Conservation (phyloP, 2,888 invertebrate genomes). For the Scrobipalpa atriplicella region DNA sequence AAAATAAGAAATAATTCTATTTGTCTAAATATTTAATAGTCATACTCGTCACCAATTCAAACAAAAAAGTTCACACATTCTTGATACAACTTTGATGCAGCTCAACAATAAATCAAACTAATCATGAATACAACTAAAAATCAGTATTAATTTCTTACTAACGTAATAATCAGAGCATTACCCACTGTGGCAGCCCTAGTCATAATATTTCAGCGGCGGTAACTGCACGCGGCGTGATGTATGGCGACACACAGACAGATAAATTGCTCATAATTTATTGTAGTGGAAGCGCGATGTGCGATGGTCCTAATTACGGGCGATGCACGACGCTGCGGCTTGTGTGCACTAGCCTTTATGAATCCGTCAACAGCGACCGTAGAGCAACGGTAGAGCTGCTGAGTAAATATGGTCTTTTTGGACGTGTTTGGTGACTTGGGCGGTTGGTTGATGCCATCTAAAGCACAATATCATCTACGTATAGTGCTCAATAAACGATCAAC, state of each 20-base stretch:
- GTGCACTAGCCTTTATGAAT: conserved; percentile 3
- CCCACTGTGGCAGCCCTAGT: conserved; percentile 40
- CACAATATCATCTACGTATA: too few relatives aligned
- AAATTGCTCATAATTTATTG: conserved; percentile 81
- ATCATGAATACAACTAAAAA: neutral
- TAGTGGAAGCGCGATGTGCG: conserved; percentile 60
- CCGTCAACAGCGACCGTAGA: neutral
- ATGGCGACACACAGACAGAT: conserved; percentile 79
- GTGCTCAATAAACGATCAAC: too few relatives aligned
- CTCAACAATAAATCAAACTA: neutral
- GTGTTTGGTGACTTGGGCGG: neutral
- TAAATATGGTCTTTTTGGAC: neutral
- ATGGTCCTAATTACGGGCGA: conserved; percentile 65
- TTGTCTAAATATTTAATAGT: too few relatives aligned
- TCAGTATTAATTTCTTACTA: neutral
- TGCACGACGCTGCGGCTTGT: conserved; percentile 23
- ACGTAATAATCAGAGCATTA: neutral
- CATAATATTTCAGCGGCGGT: conserved; percentile 75
- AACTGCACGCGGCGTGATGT: conserved; percentile 71
- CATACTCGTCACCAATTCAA: too few relatives aligned
- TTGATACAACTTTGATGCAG: neutral
- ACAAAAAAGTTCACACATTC: too few relatives aligned
- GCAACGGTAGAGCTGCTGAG: neutral
- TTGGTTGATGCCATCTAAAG: too few relatives aligned
- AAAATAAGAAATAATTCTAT: too few relatives aligned